A percentile compares a stretch with the other conserved stretches of the same genome.
phyloP scores from a whole-genome alignment of 2,797 vertebrate genomes.

The Yasuhikotakia modesta region DNA sequence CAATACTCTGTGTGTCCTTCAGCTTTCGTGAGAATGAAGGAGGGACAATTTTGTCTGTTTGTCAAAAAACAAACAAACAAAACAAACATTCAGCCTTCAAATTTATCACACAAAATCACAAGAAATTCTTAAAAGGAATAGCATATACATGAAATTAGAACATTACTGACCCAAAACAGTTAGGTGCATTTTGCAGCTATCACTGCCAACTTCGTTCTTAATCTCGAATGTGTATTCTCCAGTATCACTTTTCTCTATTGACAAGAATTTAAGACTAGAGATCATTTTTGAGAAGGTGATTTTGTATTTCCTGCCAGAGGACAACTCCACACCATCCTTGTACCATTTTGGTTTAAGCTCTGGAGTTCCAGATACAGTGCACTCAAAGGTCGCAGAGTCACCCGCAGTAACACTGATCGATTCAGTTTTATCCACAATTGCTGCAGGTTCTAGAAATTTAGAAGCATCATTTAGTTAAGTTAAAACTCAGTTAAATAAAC shows the following conservation, averaged over 20 bases:
- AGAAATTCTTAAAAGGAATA: neutral
- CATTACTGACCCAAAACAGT: constrained; percentile 91
- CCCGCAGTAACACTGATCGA: constrained; percentile 89
- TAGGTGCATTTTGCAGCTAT: constrained; percentile 89
- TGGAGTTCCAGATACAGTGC: constrained; percentile 93
- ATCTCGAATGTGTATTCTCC: constrained; percentile 95
- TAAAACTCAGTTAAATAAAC: constrained; percentile 17
- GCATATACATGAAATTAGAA: constrained; percentile 46
- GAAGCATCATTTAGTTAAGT: constrained; percentile 53
- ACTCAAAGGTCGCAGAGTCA: constrained; percentile 88
- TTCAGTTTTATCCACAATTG: constrained; percentile 93
- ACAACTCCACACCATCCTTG: constrained; percentile 91
- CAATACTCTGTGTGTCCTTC: constrained; percentile 82
- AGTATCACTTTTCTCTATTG: constrained; percentile 85
- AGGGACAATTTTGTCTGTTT: constrained; percentile 90
- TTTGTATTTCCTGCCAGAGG: constrained; percentile 90
- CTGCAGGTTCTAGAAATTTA: constrained; percentile 89
- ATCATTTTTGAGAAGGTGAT: constrained; percentile 91
- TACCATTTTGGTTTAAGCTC: constrained; percentile 94
- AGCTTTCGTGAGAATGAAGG: constrained; percentile 91
- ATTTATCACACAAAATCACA: neutral
- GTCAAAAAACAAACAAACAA: constrained; percentile 61
- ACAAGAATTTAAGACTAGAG: constrained; percentile 90
- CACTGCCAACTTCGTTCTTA: constrained; percentile 92
- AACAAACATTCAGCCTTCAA: constrained; percentile 29